Evolutionary conservation across 2,888 invertebrate genomes (phyloP).

Genomic region (Melieria picta): DNA sequence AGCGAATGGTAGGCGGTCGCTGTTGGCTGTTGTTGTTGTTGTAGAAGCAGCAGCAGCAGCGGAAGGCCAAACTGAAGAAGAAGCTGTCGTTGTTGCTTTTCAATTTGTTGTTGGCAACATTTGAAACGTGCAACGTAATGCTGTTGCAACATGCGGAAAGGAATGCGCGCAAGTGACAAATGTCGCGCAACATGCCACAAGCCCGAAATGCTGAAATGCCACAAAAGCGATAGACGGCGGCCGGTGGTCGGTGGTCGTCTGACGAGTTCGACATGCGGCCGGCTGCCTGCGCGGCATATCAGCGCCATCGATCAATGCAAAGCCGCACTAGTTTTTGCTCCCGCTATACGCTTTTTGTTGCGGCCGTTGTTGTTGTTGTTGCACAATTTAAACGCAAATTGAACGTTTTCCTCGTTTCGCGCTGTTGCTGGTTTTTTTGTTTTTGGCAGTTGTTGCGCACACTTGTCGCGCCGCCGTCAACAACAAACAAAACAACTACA

Average conservation of each 20-base stretch:
- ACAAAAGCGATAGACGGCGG: background rate
- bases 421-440: background rate
- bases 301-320: conserved; percentile 27
- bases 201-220: conserved; percentile 18
- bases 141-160: background rate
- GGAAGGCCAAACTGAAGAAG: too few relatives aligned
- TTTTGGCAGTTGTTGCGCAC: background rate
- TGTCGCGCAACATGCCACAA: conserved; percentile 40
- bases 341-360: conserved; percentile 16
- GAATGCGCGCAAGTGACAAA: conserved; percentile 33
- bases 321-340: conserved; percentile 34
- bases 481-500: background rate
- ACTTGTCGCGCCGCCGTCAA: conserved; percentile 12
- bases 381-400: conserved; percentile 23
- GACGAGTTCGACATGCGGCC: background rate
- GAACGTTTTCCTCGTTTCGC: background rate
- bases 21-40: too few relatives aligned
- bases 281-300: conserved; percentile 19
- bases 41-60: too few relatives aligned
- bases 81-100: too few relatives aligned
- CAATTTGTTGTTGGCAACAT: too few relatives aligned
- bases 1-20: too few relatives aligned
- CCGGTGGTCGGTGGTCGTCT: background rate
- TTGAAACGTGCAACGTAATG: too few relatives aligned
- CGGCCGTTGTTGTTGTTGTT: conserved; percentile 4